Base-by-base conservation (phyloP, 2,797 vertebrate species). In the Neostethus bicornis region DNA sequence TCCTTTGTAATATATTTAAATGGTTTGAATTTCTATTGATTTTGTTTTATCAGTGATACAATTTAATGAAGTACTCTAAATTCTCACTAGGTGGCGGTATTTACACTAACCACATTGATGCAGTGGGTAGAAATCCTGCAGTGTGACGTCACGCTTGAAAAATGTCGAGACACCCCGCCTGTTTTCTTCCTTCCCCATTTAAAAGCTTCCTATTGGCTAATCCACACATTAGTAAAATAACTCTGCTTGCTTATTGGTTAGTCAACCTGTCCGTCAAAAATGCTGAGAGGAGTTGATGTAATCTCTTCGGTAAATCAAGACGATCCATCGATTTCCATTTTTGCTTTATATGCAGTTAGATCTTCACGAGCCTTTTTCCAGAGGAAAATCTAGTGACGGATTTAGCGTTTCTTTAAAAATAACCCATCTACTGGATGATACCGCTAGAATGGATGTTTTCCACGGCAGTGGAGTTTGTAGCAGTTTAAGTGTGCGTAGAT, bases 241-340 rank as follows among this genome's bases (percentile, higher is more conserved):
- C 3, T 41, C 32, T 70, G 35, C 2, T 4, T 51, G 45, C 7
- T 54, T 1, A 90, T 90, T 92, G 88, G 92, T 2, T 24, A 0
- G 6, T 1, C 0, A 0, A 16, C 4, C 53, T 77, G 87, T 57
- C 92, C 42, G 32, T 90, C 84, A 67, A 7, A n/a, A 6, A 23
- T 8, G 48, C 61, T 23, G 77, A 70, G 71, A 75, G 83, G 81
- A 83, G 91, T 87, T 94, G 92, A 94, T 91, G 93, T 94, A 92
- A 94, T 93, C 88, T 85, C 76, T 85, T 84, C 75, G 79, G 85
- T 90, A 86, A 91, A 91, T 90, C 92, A 81, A 85, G 85, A 78
- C 89, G 42, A 82, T 85, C 80, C 72, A 89, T 88, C 88, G 83
- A 84, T 84, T 87, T 80, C 61, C 41, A 74, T 58, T 49, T 75